Base-by-base conservation (phyloP, 2,113 vertebrate species). In the Epinephelus moara region DNA sequence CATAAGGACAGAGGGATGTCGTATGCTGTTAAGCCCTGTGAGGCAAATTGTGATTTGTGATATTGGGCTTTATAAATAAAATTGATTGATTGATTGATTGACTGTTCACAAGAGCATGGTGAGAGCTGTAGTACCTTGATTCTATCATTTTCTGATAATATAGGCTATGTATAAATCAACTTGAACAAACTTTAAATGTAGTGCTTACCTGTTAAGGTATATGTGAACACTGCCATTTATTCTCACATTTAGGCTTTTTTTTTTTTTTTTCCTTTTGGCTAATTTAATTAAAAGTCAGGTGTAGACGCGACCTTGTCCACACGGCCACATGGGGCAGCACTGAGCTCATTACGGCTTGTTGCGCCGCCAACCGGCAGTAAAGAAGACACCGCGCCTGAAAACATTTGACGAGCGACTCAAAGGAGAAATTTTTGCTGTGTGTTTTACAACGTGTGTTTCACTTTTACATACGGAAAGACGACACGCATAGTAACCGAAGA, bases 301-400 rank as follows among this genome's bases (percentile, higher is more conserved):
- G 23, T 13, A 3, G 2, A 47, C n/a, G 6, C 13, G 13, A 33
- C 21, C 4, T 4, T n/a, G 1, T 14, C 17, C 9, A 0, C 23
- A 2, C 23, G 25, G 45, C 47, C 71, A 53, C 63, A 75, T 55
- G 71, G 47, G 64, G 80, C 47, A 18, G 80, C 64, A 75, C 56
- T 61, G 71, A 45, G 45, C 45, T 53, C 63, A 3, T 0, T 5
- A 1, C 7, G 12, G 23, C n/a, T 57, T 57, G 37, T 17, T 57
- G n/a, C 59, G 37, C 27, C 0, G 1, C 2, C 2, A 19, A 37
- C 5, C 0, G 3, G 23, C 66, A 6, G 10, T 14, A 50, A 75
- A 69, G 82, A 75, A 79, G 72, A 81, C 19, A 6, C 4, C 2
- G 14, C 21, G 0, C 37, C 45, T 1, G 1, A 53, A 27, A 9